Evolutionary conservation across 2,113 vertebrate genomes (phyloP).

Genomic region (Rhinolophus ferrumequinum): DNA sequence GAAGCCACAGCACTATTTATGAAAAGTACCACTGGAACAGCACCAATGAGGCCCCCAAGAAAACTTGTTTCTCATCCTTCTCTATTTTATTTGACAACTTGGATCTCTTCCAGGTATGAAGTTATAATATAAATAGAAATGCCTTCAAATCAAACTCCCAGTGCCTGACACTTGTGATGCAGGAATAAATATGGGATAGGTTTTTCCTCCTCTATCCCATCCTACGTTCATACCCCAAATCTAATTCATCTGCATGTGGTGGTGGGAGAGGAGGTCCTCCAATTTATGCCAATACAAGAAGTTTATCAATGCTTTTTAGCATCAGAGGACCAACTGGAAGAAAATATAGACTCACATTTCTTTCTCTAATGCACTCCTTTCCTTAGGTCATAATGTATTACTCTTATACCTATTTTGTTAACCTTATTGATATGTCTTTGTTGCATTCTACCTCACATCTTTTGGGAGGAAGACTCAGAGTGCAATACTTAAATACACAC

Average conservation of each 20-base stretch:
- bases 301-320: conserved; percentile 1
- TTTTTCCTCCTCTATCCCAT: neutral
- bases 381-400: neutral
- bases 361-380: neutral
- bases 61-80: neutral
- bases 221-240: neutral
- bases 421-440: neutral
- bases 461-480: neutral
- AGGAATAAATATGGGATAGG: neutral
- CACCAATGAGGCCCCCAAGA: neutral
- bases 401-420: neutral
- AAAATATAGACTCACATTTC: neutral
- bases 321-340: neutral
- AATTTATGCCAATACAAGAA: neutral
- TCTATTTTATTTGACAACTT: conserved; percentile 15
- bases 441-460: conserved; percentile 1
- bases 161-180: neutral
- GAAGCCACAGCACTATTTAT: conserved; percentile 13
- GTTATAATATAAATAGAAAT: conserved; percentile 52
- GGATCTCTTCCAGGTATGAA: neutral
- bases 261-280: neutral
- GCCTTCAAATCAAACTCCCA: neutral
- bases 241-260: neutral
- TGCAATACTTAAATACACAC: neutral
- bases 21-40: neutral